Evolutionary conservation across 1,140 invertebrate genomes (phyloP), one percentile per base, ranked within the genome.

Genomic region (Drosophila neocordata): DNA sequence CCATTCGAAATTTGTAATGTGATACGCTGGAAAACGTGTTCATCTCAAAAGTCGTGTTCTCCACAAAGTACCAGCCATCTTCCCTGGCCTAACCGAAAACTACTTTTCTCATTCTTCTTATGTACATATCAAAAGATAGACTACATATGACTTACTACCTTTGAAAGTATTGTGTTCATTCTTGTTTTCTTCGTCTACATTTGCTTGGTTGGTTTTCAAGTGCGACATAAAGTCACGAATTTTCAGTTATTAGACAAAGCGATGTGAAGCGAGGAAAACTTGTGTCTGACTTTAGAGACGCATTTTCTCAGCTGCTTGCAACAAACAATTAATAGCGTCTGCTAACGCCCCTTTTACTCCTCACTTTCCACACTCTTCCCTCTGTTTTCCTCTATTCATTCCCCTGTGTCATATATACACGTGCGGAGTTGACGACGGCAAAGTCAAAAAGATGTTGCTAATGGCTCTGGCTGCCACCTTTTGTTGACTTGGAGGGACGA

Each of bases 311-410:
- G 64, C 48, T 58, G 48, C 62, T 63, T 68, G 67, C 70, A 74
- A 77, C 71, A 75, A 87, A 87, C 82, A 87, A 87, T 87, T 87
- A 87, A 88, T 87, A 87, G 82, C 83, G 82, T 87, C 83, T 87
- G 82, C 78, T 63, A 58, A 37, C 52, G 35, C 27, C 52, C 48
- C 13, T 18, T 35, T 12, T 13, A 13, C 44, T 18, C 15, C 31
- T 52, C 51, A 52, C 35, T 52, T 34, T 38, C 8, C 12, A 1
- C 4, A 11, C 27, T 27, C 27, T 9, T 55, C 27, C 4, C 38
- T 38, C 13, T 15, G 2, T 20, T 20, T 35, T 20, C 2, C 38
- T 18, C n/a, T n/a, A 12, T 13, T 27, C 55, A 35, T 18, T 57
- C 55, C 55, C 24, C 27, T 18, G 24, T 13, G 55, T 35, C 56